phyloP scores from a whole-genome alignment of 2,888 invertebrate genomes.

The Autographa gamma region DNA sequence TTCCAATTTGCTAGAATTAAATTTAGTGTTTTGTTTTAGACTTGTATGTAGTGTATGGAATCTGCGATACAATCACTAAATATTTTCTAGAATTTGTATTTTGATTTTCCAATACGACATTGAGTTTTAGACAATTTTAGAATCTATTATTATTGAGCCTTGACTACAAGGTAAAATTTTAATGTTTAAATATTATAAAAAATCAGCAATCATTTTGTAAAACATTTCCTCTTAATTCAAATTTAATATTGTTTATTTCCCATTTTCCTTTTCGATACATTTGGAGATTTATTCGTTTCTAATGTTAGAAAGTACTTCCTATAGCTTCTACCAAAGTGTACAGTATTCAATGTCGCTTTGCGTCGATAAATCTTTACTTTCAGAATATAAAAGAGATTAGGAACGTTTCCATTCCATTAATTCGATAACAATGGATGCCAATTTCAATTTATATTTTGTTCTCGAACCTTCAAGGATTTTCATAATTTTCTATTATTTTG shows the following conservation, averaged over 20 bases:
- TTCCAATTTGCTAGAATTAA: no score
- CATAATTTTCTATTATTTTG: background rate
- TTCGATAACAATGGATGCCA: conserved; percentile 37
- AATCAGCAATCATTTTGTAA: no score
- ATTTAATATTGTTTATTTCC: background rate
- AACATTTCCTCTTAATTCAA: no score
- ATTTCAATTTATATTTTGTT: conserved; percentile 31
- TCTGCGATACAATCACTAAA: no score
- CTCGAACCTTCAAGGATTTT: conserved; percentile 12
- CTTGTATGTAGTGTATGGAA: no score
- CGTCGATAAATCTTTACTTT: conserved; percentile 42
- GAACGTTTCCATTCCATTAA: conserved; percentile 42
- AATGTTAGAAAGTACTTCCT: conserved; percentile 21
- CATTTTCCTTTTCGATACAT: background rate
- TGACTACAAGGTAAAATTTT: no score
- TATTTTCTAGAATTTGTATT: no score
- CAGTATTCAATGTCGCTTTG: conserved; percentile 19
- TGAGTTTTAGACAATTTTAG: no score
- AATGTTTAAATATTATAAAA: no score
- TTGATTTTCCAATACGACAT: no score
- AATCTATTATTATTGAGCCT: no score
- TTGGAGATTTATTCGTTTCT: background rate
- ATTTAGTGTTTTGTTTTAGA: no score
- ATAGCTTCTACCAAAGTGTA: conserved; percentile 13
- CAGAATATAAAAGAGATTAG: conserved; percentile 31